These are phyloP conservation scores for Lutraria rhynchaena DNA, from an alignment of 1,140 invertebrate genomes.

Conservation along the genomic window DNA sequence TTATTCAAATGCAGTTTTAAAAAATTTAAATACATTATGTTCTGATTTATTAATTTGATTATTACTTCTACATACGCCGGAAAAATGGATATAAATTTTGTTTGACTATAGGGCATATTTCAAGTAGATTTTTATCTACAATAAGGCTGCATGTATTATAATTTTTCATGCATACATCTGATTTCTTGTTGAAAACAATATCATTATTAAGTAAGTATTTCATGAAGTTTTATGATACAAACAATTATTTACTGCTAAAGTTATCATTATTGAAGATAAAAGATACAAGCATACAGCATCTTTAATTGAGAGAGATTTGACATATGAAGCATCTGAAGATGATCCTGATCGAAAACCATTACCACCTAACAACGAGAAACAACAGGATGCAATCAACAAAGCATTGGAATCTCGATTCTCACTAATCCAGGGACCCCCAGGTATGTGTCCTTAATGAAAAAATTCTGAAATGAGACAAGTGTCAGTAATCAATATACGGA, in stretches of 20 bases:
- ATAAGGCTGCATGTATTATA: background rate
- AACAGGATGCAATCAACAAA: slow-evolving; percentile 66
- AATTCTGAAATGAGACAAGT: too few relatives aligned
- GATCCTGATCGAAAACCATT: slow-evolving; percentile 10
- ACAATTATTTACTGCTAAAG: too few relatives aligned
- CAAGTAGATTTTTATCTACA: background rate
- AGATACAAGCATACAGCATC: background rate
- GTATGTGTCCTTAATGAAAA: slow-evolving; percentile 36
- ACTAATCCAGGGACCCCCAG: slow-evolving; percentile 77
- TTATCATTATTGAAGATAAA: slow-evolving; percentile 3
- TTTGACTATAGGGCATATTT: background rate
- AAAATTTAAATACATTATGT: background rate
- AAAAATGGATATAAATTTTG: background rate
- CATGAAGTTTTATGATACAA: too few relatives aligned
- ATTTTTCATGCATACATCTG: background rate
- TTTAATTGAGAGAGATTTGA: slow-evolving; percentile 18
- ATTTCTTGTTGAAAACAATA: background rate
- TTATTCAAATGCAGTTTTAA: background rate
- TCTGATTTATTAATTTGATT: background rate
- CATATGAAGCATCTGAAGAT: background rate
- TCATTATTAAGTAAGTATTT: background rate
- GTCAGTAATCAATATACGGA: too few relatives aligned
- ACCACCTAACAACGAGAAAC: slow-evolving; percentile 64
- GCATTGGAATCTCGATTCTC: slow-evolving; percentile 67
- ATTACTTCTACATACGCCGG: background rate